Percentiles rank a stretch among this genome's conserved stretches.
phyloP scores from a whole-genome alignment of 1,140 invertebrate species.

The Philotrypesis tridentata region DNA sequence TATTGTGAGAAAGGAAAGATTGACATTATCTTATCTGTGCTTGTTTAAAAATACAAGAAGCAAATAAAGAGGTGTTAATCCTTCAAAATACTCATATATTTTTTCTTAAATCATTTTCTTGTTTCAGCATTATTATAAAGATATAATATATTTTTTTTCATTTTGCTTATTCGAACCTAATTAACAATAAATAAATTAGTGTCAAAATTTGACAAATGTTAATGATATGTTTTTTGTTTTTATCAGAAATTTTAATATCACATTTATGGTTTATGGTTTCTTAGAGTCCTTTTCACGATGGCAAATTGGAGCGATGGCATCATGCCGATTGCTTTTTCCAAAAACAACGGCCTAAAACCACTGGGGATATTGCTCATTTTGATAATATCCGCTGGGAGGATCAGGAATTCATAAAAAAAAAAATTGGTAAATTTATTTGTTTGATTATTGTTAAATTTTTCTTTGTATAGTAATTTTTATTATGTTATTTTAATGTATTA shows the following conservation, averaged over 20 bases:
- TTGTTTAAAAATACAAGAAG: too few species aligned
- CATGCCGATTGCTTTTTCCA: constrained; percentile 92
- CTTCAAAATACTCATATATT: too few species aligned
- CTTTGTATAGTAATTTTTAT: neutral
- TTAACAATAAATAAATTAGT: too few species aligned
- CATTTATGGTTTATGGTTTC: constrained; percentile 61
- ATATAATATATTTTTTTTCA: too few species aligned
- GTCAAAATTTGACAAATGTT: too few species aligned
- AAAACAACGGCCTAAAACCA: constrained; percentile 83
- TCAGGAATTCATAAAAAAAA: constrained; percentile 86
- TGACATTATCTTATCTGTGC: too few species aligned
- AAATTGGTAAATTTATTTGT: constrained; percentile 78
- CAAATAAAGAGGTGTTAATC: too few species aligned
- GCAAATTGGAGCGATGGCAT: constrained; percentile 91
- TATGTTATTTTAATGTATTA: too few species aligned
- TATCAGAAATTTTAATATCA: neutral
- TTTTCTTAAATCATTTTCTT: too few species aligned
- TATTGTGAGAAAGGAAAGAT: too few species aligned
- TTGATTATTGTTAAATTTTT: constrained; percentile 21
- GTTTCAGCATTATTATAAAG: too few species aligned
- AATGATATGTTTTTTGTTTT: neutral
- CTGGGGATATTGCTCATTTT: constrained; percentile 89
- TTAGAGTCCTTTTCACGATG: constrained; percentile 93
- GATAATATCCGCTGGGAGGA: constrained; percentile 89
- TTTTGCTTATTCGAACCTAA: too few species aligned